These are phyloP conservation scores for Cyprinodon diabolis DNA, from an alignment of 2,797 vertebrate genomes.

Conservation along the genomic window DNA sequence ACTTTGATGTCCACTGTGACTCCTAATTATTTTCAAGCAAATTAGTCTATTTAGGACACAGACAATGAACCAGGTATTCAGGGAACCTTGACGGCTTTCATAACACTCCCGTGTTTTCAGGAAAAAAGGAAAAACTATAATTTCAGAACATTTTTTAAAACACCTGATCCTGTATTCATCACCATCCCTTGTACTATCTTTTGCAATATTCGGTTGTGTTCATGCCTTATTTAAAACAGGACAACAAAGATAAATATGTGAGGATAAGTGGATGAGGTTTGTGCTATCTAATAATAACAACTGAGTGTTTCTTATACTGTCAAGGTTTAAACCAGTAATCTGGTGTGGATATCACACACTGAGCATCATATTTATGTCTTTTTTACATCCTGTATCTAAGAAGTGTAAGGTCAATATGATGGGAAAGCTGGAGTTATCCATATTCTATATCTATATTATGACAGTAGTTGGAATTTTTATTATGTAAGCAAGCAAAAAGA, in stretches of 20 bases:
- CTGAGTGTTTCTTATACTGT: not conserved
- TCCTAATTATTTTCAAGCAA: not conserved
- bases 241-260: not conserved
- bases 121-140: not conserved
- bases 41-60: not conserved
- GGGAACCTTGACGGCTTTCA: not conserved
- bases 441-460: constrained; percentile 3
- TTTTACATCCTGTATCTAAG: constrained; percentile 1
- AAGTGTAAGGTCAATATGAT: not conserved
- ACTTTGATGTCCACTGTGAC: not conserved
- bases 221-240: not conserved
- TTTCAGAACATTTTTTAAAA: not conserved
- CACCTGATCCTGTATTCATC: not conserved
- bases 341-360: not conserved
- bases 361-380: not conserved
- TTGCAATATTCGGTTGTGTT: not conserved
- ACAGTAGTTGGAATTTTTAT: not conserved
- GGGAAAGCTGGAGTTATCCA: constrained; percentile 9
- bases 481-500: not conserved
- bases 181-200: not conserved
- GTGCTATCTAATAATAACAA: not conserved
- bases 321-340: not conserved
- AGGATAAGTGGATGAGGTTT: not conserved
- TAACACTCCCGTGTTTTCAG: not conserved
- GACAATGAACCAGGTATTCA: not conserved